phyloP scores from a whole-genome alignment of 2,888 invertebrate genomes.

The Neoaliturus tenellus region DNA sequence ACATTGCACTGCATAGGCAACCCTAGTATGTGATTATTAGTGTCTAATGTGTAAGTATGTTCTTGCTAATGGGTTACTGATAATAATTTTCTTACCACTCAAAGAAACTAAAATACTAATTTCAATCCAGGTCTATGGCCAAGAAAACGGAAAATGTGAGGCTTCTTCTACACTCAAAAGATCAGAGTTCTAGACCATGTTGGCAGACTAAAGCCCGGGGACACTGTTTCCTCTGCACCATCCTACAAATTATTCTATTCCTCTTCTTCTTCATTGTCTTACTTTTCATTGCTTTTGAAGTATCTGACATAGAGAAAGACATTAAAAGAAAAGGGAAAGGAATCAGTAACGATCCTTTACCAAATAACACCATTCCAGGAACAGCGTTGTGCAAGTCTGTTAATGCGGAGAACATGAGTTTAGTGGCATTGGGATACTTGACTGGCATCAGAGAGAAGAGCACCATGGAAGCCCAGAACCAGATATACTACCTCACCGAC shows the following conservation, averaged over 20 bases:
- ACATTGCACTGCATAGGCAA: too few relatives aligned
- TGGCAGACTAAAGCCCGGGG: not conserved
- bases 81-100: too few relatives aligned
- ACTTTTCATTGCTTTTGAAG: not conserved
- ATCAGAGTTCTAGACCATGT: not conserved
- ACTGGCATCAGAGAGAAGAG: not conserved
- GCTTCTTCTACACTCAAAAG: slow-evolving; percentile 5
- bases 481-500: slow-evolving; percentile 55
- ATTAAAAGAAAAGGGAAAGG: not conserved
- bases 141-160: slow-evolving; percentile 1
- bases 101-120: not conserved
- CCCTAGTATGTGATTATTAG: too few relatives aligned
- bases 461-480: slow-evolving; percentile 44
- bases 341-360: not conserved
- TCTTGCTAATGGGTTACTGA: too few relatives aligned
- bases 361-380: slow-evolving; percentile 20
- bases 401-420: slow-evolving; percentile 27
- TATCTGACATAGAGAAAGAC: not conserved
- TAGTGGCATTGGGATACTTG: slow-evolving; percentile 36
- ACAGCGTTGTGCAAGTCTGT: slow-evolving; percentile 42
- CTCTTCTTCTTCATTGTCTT: not conserved
- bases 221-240: not conserved
- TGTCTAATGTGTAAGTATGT: too few relatives aligned
- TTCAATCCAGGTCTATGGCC: not conserved
- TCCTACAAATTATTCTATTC: not conserved